Percentiles rank a stretch among this genome's conserved stretches.
Evolutionary conservation across 2,113 vertebrate genomes (phyloP).

Genomic region (Embiotoca jacksoni): DNA sequence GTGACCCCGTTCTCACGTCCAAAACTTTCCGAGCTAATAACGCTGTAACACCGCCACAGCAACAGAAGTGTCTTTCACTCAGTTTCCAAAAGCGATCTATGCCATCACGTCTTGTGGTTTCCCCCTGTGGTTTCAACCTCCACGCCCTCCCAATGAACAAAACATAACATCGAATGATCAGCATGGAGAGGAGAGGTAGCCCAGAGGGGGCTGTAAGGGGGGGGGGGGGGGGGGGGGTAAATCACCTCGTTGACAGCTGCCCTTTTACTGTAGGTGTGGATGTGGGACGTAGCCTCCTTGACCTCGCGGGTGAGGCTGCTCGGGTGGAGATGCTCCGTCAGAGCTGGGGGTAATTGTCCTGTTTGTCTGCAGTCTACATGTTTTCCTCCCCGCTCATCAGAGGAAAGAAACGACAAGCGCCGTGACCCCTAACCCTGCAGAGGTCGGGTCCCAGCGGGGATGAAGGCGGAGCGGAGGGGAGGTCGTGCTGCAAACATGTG

Average conservation of each 20-base stretch:
- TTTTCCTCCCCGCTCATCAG: conserved; percentile 51
- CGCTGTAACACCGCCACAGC: conserved; percentile 26
- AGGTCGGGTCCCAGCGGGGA: conserved; percentile 60
- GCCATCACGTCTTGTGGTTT: conserved; percentile 19
- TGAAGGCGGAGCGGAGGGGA: conserved; percentile 43
- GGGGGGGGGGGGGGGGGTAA: conserved; percentile 15
- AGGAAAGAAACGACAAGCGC: conserved; percentile 90
- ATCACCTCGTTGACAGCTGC: conserved; percentile 51
- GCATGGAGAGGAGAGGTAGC: conserved; percentile 14
- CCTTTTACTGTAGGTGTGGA: conserved; percentile 60
- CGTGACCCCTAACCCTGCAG: conserved; percentile 81
- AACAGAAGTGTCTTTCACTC: conserved; percentile 7
- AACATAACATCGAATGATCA: conserved; percentile 20
- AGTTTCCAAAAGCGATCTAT: conserved; percentile 23
- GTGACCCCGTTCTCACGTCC: conserved; percentile 1
- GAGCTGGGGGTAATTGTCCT: conserved; percentile 64
- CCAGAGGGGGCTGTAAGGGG: not conserved
- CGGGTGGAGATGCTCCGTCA: conserved; percentile 22
- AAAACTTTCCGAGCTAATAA: conserved; percentile 40
- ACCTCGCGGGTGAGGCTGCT: conserved; percentile 28
- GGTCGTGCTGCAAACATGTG: conserved; percentile 87
- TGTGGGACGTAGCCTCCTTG: conserved; percentile 37
- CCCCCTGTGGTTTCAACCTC: conserved; percentile 49
- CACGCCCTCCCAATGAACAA: conserved; percentile 5
- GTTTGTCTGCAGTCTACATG: conserved; percentile 65